Evolutionary conservation across 2,797 vertebrate genomes (phyloP).

Genomic region (Taenioides sp.): DNA sequence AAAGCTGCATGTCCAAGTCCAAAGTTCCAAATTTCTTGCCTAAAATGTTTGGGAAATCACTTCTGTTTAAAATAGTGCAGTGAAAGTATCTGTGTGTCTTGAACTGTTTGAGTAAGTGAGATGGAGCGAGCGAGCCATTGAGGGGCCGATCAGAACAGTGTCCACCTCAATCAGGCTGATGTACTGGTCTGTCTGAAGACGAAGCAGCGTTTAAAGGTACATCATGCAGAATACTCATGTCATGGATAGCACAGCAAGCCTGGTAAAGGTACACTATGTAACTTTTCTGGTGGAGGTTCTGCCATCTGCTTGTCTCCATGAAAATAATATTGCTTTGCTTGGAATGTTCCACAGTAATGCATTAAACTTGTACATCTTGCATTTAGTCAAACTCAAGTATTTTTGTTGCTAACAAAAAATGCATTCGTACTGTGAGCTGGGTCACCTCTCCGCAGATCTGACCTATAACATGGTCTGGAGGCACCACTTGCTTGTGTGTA

Average conservation of each 20-base stretch:
- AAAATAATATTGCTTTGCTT: neutral
- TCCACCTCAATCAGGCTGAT: neutral
- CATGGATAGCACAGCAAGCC: neutral
- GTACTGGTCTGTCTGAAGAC: neutral
- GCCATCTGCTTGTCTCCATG: neutral
- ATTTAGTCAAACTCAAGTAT: no score
- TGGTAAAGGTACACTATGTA: neutral
- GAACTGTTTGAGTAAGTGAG: neutral
- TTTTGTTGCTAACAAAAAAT: no score
- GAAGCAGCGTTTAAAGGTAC: neutral
- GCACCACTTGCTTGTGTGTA: no score
- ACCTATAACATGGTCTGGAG: no score
- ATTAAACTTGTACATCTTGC: no score
- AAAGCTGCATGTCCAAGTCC: neutral
- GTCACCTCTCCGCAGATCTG: no score
- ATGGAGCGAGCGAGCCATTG: neutral
- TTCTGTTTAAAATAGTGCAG: neutral
- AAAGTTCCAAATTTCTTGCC: neutral
- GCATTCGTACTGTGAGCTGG: no score
- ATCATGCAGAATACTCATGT: neutral
- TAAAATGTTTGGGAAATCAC: neutral
- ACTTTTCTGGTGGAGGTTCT: neutral
- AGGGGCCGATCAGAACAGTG: neutral
- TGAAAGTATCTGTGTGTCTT: neutral
- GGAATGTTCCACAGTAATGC: neutral